Percentiles rank a stretch among this genome's conserved stretches.
Evolutionary conservation across 2,888 invertebrate species (phyloP).

Genomic region (Noctua janthe): DNA sequence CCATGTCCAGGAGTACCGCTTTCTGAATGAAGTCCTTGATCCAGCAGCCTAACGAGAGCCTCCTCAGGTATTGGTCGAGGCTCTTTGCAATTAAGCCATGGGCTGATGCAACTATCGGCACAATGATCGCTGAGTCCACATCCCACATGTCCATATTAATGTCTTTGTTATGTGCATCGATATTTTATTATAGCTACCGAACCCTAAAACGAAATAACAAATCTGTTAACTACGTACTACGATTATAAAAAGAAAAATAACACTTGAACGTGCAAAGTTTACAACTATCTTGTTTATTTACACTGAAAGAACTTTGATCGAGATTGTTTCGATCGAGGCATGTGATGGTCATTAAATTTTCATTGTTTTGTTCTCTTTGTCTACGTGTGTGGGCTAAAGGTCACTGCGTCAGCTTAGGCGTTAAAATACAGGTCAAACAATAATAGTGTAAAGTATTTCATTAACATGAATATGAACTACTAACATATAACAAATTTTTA

Average conservation of each 20-base stretch:
- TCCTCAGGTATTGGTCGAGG: too few species aligned
- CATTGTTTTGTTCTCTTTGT: conserved; percentile 11
- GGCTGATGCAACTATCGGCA: too few species aligned
- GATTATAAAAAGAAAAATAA: conserved; percentile 14
- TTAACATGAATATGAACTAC: not conserved
- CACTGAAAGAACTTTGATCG: conserved; percentile 40
- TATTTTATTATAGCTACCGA: not conserved
- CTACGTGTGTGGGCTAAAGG: too few species aligned
- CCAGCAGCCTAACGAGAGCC: too few species aligned
- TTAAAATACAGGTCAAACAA: not conserved
- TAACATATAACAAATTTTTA: not conserved
- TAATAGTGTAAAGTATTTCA: not conserved
- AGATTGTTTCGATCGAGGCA: conserved; percentile 26
- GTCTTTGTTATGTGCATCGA: not conserved
- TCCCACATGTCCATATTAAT: too few species aligned
- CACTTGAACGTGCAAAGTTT: conserved; percentile 25
- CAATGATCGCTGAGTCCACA: too few species aligned
- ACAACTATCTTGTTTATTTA: conserved; percentile 36
- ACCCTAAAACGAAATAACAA: conserved; percentile 21
- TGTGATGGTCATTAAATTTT: conserved; percentile 40
- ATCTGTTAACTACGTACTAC: conserved; percentile 2
- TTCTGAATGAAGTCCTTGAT: too few species aligned
- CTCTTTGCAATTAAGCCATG: too few species aligned
- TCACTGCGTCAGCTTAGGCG: not conserved
- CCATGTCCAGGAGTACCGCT: too few species aligned